Base-by-base conservation (phyloP, 1,140 invertebrate genomes). In the Drosophila equinoxialis region DNA sequence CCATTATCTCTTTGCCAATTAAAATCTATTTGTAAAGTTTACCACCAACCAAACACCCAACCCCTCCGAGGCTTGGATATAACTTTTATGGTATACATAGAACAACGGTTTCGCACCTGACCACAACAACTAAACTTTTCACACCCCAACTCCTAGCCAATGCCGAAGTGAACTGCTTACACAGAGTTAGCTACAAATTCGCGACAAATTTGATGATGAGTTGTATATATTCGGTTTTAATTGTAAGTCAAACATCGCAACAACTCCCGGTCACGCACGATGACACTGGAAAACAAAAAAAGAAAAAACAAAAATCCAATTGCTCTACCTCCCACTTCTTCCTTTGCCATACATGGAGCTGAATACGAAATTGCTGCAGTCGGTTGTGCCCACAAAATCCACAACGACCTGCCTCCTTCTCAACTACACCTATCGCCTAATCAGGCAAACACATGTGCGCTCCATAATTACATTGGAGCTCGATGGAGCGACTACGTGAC, bases 131-230 rank as follows among this genome's bases (percentile, higher is more conserved):
- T 54, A 64, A 74, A 77, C 14, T 61, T 58, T 26, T 55, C 51
- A 4, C 33, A 14, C 55, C 7, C 33, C 60, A 39, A 30, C 63
- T 30, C 10, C 33, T 17, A 33, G 42, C 37, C 14, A 10, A 1
- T 30, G 30, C 30, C 30, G 6, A 6, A 6, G 30, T 30, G 2
- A 14, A 23, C 23, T 62, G 20, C 26, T 51, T 8, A n/a, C 41
- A 45, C 57, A 55, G 35, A 41, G 45, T 65, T 14, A 7, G 62
- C 59, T 45, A 78, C 80, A 84, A 89, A 81, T 81, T 89, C 69
- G 84, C 84, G 74, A 89, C 84, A 84, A 89, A 89, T 89, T 89
- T 73, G 84, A 81, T 89, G 89, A 89, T 89, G 77, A 84, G 77
- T 70, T 69, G 79, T 77, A 62, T 20, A 63, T 64, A 69, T 78